phyloP scores from a whole-genome alignment of 2,888 invertebrate species.

The Eudemis profundana region DNA sequence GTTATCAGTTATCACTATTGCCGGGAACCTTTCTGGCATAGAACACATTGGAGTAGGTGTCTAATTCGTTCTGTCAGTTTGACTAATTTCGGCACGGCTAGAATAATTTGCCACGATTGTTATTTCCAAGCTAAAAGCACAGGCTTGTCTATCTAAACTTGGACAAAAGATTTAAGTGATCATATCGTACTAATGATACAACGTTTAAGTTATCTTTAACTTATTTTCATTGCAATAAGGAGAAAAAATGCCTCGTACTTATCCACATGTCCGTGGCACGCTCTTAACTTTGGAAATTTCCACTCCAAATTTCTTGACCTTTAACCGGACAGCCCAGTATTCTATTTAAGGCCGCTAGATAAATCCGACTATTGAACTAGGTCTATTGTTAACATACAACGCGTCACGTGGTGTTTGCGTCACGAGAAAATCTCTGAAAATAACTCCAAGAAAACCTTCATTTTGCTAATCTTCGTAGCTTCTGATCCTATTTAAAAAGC shows the following conservation, averaged over 20 bases:
- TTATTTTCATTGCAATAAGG: too few species aligned
- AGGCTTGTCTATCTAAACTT: too few species aligned
- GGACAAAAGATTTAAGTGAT: too few species aligned
- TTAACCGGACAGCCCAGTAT: not conserved
- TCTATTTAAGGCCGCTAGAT: not conserved
- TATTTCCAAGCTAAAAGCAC: too few species aligned
- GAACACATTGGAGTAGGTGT: not conserved
- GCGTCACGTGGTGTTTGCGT: not conserved
- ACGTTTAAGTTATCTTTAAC: too few species aligned
- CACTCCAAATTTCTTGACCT: not conserved
- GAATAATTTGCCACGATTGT: not conserved
- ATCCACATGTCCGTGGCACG: too few species aligned
- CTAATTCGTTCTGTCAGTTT: not conserved
- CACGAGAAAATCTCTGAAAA: conserved; percentile 6
- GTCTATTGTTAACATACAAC: not conserved
- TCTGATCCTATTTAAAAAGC: conserved; percentile 31
- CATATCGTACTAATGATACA: too few species aligned
- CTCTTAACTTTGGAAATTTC: not conserved
- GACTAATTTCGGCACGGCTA: not conserved
- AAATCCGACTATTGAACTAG: not conserved
- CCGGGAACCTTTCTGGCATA: not conserved
- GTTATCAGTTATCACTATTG: too few species aligned
- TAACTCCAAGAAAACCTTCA: conserved; percentile 5
- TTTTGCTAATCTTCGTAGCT: too few species aligned
- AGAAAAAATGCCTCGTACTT: too few species aligned